A percentile compares a stretch with the other conserved stretches of the same genome.
Evolutionary conservation across 30 jellyfish, hydroid and myxozoan species (phyloP).

Genomic region (Nemopilema nomurai): DNA sequence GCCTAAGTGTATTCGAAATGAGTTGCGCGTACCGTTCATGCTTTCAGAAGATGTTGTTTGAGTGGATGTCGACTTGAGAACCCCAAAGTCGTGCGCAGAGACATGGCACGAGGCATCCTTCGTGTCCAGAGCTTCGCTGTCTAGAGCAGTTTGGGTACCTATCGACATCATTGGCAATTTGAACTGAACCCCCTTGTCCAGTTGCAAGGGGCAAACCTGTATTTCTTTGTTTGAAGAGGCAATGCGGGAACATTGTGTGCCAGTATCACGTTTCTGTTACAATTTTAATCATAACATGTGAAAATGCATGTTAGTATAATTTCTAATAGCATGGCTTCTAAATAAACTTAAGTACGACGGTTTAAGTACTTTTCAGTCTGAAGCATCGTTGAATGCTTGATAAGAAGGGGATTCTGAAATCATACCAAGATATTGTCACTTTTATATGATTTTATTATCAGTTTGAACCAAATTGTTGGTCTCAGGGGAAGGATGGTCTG

Average conservation of each 20-base stretch:
- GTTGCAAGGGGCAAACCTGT: not conserved
- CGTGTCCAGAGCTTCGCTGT: not conserved
- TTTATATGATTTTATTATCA: too few relatives aligned
- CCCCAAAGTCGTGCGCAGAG: not conserved
- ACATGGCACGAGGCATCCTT: not conserved
- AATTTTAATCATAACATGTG: too few relatives aligned
- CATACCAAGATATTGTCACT: too few relatives aligned
- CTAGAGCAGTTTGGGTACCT: not conserved
- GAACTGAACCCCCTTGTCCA: not conserved
- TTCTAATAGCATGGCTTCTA: too few relatives aligned
- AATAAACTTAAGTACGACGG: too few relatives aligned
- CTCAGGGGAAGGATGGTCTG: too few relatives aligned
- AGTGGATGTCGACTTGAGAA: not conserved
- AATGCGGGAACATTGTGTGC: not conserved
- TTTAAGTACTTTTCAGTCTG: too few relatives aligned
- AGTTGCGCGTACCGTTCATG: not conserved
- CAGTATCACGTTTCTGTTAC: not conserved
- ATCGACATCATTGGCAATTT: not conserved
- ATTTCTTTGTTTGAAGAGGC: not conserved
- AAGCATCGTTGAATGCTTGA: too few relatives aligned
- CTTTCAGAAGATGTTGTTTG: not conserved
- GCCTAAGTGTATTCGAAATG: not conserved
- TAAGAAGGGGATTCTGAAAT: too few relatives aligned
- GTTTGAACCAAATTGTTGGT: too few relatives aligned
- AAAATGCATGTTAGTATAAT: too few relatives aligned